phyloP scores from a whole-genome alignment of 2,113 vertebrate genomes.

The Myiopsitta monachus region DNA sequence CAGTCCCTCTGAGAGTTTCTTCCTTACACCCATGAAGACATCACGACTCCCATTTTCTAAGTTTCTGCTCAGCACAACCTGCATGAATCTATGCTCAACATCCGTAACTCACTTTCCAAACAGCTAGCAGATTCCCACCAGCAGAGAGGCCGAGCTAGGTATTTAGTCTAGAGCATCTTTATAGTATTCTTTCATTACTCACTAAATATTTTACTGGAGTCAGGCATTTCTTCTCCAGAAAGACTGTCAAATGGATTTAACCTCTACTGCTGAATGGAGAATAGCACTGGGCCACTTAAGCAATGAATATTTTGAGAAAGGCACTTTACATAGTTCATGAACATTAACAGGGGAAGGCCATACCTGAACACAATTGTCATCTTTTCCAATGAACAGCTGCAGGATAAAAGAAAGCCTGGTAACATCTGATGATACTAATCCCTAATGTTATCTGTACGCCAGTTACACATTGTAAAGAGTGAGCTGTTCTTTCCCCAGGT shows the following conservation, averaged over 20 bases:
- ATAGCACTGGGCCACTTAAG: neutral
- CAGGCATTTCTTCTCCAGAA: neutral
- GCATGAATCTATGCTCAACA: neutral
- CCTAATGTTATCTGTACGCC: neutral
- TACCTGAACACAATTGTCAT: neutral
- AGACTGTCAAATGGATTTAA: neutral
- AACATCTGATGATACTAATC: neutral
- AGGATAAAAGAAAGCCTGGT: neutral
- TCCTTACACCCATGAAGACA: neutral
- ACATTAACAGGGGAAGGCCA: neutral
- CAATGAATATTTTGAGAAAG: neutral
- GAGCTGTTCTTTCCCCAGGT: neutral
- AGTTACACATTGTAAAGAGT: neutral
- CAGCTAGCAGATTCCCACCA: neutral
- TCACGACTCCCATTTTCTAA: neutral
- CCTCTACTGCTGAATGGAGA: neutral
- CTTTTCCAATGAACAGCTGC: neutral
- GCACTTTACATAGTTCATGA: neutral
- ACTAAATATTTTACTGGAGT: neutral
- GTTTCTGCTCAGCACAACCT: fast-evolving
- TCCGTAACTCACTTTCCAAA: conserved; percentile 1
- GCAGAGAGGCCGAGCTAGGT: neutral
- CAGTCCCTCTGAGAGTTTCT: neutral
- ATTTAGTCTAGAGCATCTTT: neutral
- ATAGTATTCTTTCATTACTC: neutral